A percentile compares a stretch with the other conserved stretches of the same genome.
Conservation (phyloP, 2,113 vertebrate genomes). For the Dipodomys merriami region DNA sequence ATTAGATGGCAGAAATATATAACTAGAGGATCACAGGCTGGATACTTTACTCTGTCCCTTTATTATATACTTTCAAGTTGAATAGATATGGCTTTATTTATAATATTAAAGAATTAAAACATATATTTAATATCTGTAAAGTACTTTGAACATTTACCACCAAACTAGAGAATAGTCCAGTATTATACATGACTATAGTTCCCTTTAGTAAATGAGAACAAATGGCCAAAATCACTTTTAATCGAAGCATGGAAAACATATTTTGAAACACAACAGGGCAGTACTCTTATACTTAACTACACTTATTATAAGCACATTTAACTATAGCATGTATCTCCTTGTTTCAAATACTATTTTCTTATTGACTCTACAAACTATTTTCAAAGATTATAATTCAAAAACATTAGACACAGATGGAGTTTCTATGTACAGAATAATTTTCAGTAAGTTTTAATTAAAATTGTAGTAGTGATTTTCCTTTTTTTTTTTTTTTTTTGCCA, state of each 20-base stretch:
- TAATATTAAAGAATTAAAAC: conserved; percentile 16
- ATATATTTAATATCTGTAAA: not conserved
- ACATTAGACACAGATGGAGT: conserved; percentile 38
- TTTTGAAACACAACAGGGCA: conserved; percentile 48
- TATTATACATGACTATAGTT: not conserved
- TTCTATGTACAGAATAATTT: conserved; percentile 36
- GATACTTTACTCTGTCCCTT: not conserved
- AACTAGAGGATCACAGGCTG: conserved; percentile 17
- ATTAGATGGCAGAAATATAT: conserved; percentile 32
- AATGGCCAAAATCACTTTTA: not conserved
- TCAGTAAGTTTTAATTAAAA: conserved; percentile 51
- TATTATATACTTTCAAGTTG: conserved; percentile 8
- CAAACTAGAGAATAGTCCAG: not conserved
- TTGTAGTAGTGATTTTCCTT: conserved; percentile 31
- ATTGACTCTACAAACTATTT: not conserved
- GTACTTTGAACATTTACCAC: conserved; percentile 54
- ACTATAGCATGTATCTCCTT: not conserved
- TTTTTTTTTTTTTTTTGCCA: too few relatives aligned
- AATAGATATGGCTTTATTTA: conserved; percentile 15
- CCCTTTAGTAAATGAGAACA: conserved; percentile 18
- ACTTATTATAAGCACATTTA: not conserved
- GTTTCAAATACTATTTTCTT: conserved; percentile 36
- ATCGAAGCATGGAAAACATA: conserved; percentile 29
- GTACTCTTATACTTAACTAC: conserved; percentile 8
- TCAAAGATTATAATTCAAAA: conserved; percentile 52